Percentiles rank a stretch among this genome's conserved stretches.
Conservation (phyloP, 2,797 vertebrate genomes). For the Odontamblyopus lacepedii region DNA sequence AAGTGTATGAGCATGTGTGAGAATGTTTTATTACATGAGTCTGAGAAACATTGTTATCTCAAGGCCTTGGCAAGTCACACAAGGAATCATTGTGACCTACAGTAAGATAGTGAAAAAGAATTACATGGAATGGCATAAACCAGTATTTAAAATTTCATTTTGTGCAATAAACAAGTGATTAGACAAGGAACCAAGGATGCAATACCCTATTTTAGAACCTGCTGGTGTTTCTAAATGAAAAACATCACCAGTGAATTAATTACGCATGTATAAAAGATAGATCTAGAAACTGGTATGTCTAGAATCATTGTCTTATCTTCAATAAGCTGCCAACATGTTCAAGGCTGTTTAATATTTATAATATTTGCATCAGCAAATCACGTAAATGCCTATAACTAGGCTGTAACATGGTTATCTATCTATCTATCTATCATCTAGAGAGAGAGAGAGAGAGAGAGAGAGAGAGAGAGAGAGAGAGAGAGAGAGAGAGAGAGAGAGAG, state of each 20-base stretch:
- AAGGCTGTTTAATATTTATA: too few species aligned
- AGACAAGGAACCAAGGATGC: background rate
- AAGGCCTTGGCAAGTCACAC: slow-evolving; percentile 39
- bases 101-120: background rate
- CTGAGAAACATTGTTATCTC: slow-evolving; percentile 40
- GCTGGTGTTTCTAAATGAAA: background rate
- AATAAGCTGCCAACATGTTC: too few species aligned
- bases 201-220: background rate
- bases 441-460: too few species aligned
- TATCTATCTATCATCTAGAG: too few species aligned
- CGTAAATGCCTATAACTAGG: too few species aligned
- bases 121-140: background rate
- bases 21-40: slow-evolving; percentile 37
- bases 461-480: too few species aligned
- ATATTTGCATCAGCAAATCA: too few species aligned
- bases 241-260: background rate
- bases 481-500: too few species aligned
- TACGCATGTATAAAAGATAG: background rate
- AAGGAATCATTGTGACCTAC: background rate
- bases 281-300: too few species aligned
- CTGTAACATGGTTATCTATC: too few species aligned
- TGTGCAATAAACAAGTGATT: background rate
- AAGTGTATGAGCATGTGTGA: background rate
- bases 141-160: background rate
- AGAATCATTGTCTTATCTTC: too few species aligned